Conservation (phyloP, 2,888 invertebrate genomes). For the Drepana falcataria region DNA sequence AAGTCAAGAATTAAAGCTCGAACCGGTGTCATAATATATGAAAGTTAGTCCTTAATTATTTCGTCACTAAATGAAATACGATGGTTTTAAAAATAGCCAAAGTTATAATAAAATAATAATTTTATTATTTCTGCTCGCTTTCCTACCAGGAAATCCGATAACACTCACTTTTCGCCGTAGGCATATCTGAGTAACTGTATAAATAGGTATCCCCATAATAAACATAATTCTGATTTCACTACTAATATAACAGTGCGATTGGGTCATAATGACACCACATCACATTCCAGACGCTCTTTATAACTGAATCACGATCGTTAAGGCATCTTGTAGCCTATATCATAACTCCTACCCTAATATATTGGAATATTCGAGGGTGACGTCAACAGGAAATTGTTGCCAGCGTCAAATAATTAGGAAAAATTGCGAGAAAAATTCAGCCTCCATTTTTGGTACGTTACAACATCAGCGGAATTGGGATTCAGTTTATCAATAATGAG, state of each 20-base stretch:
- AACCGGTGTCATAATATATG: no score
- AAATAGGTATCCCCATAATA: not conserved
- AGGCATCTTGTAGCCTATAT: not conserved
- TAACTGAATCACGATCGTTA: not conserved
- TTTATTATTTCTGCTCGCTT: no score
- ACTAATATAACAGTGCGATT: not conserved
- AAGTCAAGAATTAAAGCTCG: no score
- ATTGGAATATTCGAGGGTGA: not conserved
- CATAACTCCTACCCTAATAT: not conserved
- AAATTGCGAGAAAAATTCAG: slow-evolving; percentile 10
- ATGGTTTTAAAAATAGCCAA: no score
- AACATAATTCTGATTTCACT: not conserved
- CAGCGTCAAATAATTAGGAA: slow-evolving; percentile 6
- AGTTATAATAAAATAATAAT: no score
- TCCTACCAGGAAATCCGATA: no score
- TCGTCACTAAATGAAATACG: no score
- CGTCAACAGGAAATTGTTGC: not conserved
- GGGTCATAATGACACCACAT: not conserved
- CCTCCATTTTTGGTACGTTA: slow-evolving; percentile 14
- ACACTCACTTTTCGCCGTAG: no score
- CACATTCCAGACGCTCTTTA: not conserved
- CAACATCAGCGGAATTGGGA: not conserved
- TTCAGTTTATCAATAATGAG: not conserved
- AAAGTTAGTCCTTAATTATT: no score
- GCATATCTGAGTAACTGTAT: no score